Conservation (phyloP, 2,888 invertebrate species). For the Meandrusa payeni region DNA sequence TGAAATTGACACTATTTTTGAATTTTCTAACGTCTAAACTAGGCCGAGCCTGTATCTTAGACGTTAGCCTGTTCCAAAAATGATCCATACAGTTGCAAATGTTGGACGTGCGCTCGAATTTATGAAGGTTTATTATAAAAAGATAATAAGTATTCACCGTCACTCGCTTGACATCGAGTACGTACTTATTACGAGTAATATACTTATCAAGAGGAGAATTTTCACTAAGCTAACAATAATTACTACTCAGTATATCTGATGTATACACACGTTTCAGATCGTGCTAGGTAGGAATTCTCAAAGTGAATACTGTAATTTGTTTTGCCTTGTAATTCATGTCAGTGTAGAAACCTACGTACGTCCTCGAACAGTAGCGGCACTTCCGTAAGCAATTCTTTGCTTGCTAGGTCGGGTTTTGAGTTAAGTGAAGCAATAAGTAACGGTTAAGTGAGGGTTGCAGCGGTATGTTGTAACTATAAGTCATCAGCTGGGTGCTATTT, state of each 20-base stretch:
- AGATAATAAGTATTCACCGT: no score
- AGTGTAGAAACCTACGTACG: constrained; percentile 35
- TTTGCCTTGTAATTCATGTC: constrained; percentile 41
- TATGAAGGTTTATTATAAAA: no score
- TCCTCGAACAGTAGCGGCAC: constrained; percentile 40
- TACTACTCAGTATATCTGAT: not conserved
- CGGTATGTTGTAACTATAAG: constrained; percentile 22
- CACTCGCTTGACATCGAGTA: no score
- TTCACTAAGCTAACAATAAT: not conserved
- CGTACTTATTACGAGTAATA: no score
- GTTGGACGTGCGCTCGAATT: no score
- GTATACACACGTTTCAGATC: constrained; percentile 36
- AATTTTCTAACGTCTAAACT: no score
- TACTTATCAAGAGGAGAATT: no score
- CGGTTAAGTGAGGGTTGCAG: constrained; percentile 24
- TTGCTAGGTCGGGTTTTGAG: constrained; percentile 54
- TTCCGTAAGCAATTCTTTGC: constrained; percentile 56
- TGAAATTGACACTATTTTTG: no score
- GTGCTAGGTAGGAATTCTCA: constrained; percentile 7
- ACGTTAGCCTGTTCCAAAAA: no score
- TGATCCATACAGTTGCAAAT: no score
- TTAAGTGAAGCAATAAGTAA: constrained; percentile 42
- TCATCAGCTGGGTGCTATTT: constrained; percentile 21
- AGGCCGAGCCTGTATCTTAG: no score
- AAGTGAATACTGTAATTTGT: constrained; percentile 22